Conservation (phyloP, 2,797 vertebrate species). For the Pelochelys cantorii region DNA sequence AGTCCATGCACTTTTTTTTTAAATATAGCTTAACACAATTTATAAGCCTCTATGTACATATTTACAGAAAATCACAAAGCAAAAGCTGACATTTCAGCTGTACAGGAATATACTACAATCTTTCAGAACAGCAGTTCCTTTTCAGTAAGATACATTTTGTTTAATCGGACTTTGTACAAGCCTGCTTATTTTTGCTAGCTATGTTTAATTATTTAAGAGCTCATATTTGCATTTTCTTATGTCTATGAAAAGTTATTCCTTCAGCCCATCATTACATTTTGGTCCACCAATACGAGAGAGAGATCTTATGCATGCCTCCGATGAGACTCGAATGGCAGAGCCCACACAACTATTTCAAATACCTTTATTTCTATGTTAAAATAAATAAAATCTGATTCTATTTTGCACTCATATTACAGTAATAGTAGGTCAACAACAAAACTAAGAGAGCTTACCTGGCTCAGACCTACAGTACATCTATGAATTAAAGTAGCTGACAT, state of each 20-base stretch:
- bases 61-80: neutral
- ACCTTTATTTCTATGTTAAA: neutral
- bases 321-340: neutral
- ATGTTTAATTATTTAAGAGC: neutral
- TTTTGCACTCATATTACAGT: neutral
- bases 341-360: neutral
- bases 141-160: neutral
- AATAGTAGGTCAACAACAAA: neutral
- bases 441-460: conserved; percentile 84
- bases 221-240: neutral
- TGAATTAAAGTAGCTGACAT: conserved; percentile 93
- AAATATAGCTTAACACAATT: neutral
- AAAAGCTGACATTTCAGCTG: neutral
- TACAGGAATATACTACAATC: neutral
- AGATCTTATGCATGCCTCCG: neutral
- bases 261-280: neutral
- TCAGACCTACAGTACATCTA: conserved; percentile 89
- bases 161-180: neutral
- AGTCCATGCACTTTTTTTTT: neutral
- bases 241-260: neutral
- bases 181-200: neutral
- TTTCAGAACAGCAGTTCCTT: neutral
- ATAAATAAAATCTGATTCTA: neutral
- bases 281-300: neutral
- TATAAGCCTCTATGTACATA: neutral